phyloP scores from a whole-genome alignment of 2,888 invertebrate genomes.

The Ethmia dodecea region DNA sequence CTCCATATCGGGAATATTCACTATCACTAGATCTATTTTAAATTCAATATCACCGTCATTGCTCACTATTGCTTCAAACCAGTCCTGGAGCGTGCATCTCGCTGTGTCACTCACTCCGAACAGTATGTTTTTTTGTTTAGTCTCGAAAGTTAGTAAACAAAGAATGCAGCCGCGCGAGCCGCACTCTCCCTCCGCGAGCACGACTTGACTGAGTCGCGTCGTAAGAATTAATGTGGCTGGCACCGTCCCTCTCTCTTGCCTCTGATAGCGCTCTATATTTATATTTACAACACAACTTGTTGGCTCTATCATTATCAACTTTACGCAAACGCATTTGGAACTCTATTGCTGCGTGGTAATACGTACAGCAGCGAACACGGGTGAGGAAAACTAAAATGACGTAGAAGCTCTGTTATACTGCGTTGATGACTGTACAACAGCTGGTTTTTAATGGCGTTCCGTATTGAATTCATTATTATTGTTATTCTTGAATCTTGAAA shows the following conservation, averaged over 20 bases:
- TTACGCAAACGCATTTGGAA: background rate
- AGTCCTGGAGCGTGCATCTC: background rate
- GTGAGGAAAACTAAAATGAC: too few species aligned
- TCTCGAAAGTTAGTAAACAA: constrained; percentile 29
- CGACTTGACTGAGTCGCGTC: constrained; percentile 10
- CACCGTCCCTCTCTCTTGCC: constrained; percentile 2
- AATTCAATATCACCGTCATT: background rate
- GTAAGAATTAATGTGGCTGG: constrained; percentile 3
- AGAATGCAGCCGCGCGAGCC: constrained; percentile 18
- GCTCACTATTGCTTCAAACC: background rate
- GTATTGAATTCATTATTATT: too few species aligned
- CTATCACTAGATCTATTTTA: background rate
- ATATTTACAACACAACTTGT: constrained; percentile 3
- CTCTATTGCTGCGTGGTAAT: too few species aligned
- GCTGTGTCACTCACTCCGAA: background rate
- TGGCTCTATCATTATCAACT: background rate
- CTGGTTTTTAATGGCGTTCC: too few species aligned
- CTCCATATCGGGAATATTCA: constrained; percentile 36
- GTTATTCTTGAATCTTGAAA: too few species aligned
- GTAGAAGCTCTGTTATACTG: too few species aligned
- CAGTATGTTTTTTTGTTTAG: constrained; percentile 2
- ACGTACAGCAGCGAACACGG: too few species aligned
- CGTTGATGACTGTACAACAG: too few species aligned
- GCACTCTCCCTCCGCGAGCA: constrained; percentile 8
- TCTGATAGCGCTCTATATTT: constrained; percentile 6